Conservation (phyloP, 2,797 vertebrate genomes). For the Triplophysa bombifrons region DNA sequence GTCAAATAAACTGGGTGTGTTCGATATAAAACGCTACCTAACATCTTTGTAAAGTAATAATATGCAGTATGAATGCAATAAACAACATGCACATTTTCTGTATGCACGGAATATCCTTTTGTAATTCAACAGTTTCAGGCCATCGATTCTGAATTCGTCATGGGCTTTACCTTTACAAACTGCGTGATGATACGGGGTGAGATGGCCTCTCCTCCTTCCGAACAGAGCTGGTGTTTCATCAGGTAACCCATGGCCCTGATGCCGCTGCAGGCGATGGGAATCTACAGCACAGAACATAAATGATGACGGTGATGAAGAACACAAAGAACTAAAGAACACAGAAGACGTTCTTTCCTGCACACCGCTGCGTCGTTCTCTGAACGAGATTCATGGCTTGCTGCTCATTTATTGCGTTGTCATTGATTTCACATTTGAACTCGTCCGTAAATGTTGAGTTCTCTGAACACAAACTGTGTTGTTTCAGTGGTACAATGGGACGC, state of each 20-base stretch:
- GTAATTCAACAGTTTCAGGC: neutral
- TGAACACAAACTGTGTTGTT: neutral
- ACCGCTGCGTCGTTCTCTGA: too few relatives aligned
- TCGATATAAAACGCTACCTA: neutral
- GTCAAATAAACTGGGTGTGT: neutral
- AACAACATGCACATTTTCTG: too few relatives aligned
- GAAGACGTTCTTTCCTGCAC: too few relatives aligned
- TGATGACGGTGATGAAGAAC: neutral
- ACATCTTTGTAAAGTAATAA: neutral
- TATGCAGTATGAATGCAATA: neutral
- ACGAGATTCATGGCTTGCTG: neutral
- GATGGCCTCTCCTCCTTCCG: slow-evolving; percentile 68
- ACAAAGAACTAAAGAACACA: neutral
- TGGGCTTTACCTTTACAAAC: slow-evolving; percentile 83
- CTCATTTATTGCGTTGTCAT: neutral
- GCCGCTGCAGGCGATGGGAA: slow-evolving; percentile 90
- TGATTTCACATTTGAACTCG: neutral
- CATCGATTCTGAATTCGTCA: neutral
- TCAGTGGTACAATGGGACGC: neutral
- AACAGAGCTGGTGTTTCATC: slow-evolving; percentile 87
- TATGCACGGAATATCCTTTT: too few relatives aligned
- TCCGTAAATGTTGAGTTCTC: neutral
- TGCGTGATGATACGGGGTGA: slow-evolving; percentile 86
- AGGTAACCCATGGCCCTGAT: slow-evolving; percentile 93
- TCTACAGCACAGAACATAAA: slow-evolving; percentile 60